Evolutionary conservation across 1,140 invertebrate species (phyloP), one percentile per base, ranked within the genome.

Genomic region (Bicyclus anynana): DNA sequence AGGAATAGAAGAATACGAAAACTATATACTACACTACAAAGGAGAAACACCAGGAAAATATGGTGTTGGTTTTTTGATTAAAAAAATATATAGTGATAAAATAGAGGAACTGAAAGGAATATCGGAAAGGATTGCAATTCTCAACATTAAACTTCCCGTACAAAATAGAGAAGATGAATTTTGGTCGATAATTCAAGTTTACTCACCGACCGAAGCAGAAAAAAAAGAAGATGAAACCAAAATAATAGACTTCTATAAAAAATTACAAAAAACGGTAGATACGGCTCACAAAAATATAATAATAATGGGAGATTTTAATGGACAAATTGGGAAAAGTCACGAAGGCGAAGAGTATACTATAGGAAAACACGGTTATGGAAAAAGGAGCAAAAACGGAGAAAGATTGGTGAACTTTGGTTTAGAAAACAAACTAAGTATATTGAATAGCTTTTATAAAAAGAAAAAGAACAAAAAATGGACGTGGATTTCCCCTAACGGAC

Each of bases 81-180:
- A n/a, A n/a, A n/a, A n/a, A n/a, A n/a, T n/a, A n/a, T n/a, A n/a
- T n/a, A n/a, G n/a, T n/a, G n/a, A n/a, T n/a, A n/a, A n/a, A n/a
- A n/a, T n/a, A n/a, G n/a, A n/a, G n/a, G n/a, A n/a, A n/a, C n/a
- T n/a, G n/a, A n/a, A n/a, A n/a, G 51, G 29, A 49, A 50, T 61
- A 13, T 55, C 47, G 1, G 59, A 61, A 55, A 44, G 53, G n/a
- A 52, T 55, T n/a, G 53, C 59, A 35, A 42, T 61, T 13, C 26
- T 54, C 17, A 54, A 61, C 13, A 61, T 61, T 14, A 54, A 61
- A 54, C 18, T 63, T 9, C 38, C 42, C 1, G 7, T 18, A 20
- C 4, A 52, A 12, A 40, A 20, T 10, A 23, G 18, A 37, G n/a
- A n/a, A n/a, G 47, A 52, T 21, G 52, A 61, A 50, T 7, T 4